Evolutionary conservation across 2,888 invertebrate genomes (phyloP).

Genomic region (Hypomecis punctinalis): DNA sequence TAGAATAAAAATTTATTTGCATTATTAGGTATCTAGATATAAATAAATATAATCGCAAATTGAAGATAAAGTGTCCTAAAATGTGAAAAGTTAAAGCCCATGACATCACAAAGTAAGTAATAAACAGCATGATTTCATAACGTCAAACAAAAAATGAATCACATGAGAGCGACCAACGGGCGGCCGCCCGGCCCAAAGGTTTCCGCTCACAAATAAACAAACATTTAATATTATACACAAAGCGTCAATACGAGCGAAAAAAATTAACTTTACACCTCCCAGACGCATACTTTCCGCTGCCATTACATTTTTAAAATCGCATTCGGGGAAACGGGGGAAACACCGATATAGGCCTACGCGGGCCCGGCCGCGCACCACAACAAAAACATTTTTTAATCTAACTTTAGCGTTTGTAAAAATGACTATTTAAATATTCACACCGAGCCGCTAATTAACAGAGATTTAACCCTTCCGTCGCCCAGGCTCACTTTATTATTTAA

Average conservation of each 20-base stretch:
- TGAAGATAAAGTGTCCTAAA: neutral
- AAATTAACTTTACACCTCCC: slow-evolving; percentile 78
- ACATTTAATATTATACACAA: slow-evolving; percentile 76
- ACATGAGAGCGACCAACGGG: slow-evolving; percentile 43
- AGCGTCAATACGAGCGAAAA: slow-evolving; percentile 72
- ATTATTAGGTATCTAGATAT: too few relatives aligned
- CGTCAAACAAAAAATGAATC: slow-evolving; percentile 66
- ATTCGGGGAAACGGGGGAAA: slow-evolving; percentile 62
- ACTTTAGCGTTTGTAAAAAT: slow-evolving; percentile 85
- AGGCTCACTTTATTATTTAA: slow-evolving; percentile 80
- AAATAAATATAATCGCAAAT: neutral
- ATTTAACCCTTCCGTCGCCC: slow-evolving; percentile 85
- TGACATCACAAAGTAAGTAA: slow-evolving; percentile 46
- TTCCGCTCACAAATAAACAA: slow-evolving; percentile 74
- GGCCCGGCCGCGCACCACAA: slow-evolving; percentile 62
- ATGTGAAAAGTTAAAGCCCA: slow-evolving; percentile 7
- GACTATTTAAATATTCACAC: slow-evolving; percentile 84
- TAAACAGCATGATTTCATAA: slow-evolving; percentile 59
- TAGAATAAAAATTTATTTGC: too few relatives aligned
- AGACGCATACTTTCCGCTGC: slow-evolving; percentile 65
- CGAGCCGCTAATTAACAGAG: slow-evolving; percentile 82
- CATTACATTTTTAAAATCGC: slow-evolving; percentile 83
- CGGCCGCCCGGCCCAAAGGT: slow-evolving; percentile 50
- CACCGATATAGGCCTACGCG: slow-evolving; percentile 79
- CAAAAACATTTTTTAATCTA: slow-evolving; percentile 83